Conservation (phyloP, 2,888 invertebrate genomes). For the Leptopilina myrica region DNA sequence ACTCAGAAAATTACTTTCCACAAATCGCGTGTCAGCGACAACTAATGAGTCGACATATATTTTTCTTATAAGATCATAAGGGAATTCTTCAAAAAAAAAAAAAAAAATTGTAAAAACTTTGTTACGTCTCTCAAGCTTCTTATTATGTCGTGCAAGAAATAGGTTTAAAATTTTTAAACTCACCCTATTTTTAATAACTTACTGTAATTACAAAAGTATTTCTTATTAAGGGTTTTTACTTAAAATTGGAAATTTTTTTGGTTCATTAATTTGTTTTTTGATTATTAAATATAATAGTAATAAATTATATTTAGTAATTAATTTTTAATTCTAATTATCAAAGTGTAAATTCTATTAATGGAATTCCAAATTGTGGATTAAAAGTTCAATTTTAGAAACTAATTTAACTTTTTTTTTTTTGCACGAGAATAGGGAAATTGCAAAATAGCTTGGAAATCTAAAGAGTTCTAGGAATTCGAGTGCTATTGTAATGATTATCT, state of each 20-base stretch:
- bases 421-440: background rate
- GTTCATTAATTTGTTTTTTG: too few relatives aligned
- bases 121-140: background rate
- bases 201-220: background rate
- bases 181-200: background rate
- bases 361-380: too few relatives aligned
- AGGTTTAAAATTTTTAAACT: background rate
- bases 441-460: background rate
- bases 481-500: constrained; percentile 53
- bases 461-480: background rate
- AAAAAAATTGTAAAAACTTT: constrained; percentile 10
- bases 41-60: constrained; percentile 27
- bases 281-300: too few relatives aligned
- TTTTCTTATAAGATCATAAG: constrained; percentile 2
- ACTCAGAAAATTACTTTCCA: constrained; percentile 45
- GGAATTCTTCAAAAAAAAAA: background rate
- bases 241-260: too few relatives aligned
- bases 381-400: too few relatives aligned
- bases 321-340: too few relatives aligned
- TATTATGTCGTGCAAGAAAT: background rate
- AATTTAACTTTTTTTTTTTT: background rate
- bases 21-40: constrained; percentile 53
- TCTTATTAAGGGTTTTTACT: background rate
- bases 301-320: too few relatives aligned
- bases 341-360: too few relatives aligned